Evolutionary conservation across 2,797 vertebrate genomes (phyloP), one percentile per base, ranked within the genome.

Genomic region (Hybognathus amarus): DNA sequence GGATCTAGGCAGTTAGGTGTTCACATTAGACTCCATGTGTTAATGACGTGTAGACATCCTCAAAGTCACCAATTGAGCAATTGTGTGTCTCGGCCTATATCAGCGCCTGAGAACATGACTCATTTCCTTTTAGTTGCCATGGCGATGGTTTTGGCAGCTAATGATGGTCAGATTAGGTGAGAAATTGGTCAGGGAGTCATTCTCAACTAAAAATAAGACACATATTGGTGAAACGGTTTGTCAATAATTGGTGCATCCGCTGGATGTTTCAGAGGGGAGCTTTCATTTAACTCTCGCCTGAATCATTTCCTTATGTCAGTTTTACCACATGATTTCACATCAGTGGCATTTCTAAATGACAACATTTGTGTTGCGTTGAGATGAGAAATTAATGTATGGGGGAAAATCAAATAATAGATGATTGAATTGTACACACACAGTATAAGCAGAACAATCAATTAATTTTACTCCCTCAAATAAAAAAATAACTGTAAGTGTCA

Each of bases 71-170:
- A 82, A 83, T 90, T 84, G 88, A 89, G 90, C 79, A 90, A 91
- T 80, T 73, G 78, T 33, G 30, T 88, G 82, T 83, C 86, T 80
- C 59, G 10, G 42, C 83, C 85, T 89, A 86, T 75, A 82, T 71
- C 33, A 81, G 61, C 30, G 79, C 64, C 70, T 77, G 9, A 54
- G 24, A 52, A 50, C n/a, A 74, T 86, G 86, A 79, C 87, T 92
- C 91, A 92, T 93, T 94, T 94, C 92, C 94, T 88, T 87, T 85
- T 82, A 0, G 76, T 70, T 88, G 30, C 90, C 90, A 88, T 92
- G 90, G 92, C 2, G 90, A 92, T 89, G 0, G 50, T 83, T 82
- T 78, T 27, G 40, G 24, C 1, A 47, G 79, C 82, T 69, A 69
- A 82, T 50, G 85, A 91, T 92, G 91, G 91, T 82, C 91, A 92